A percentile compares a stretch with the other conserved stretches of the same genome.
Conservation (phyloP, 2,113 vertebrate species). For the Pycnonotus jocosus region DNA sequence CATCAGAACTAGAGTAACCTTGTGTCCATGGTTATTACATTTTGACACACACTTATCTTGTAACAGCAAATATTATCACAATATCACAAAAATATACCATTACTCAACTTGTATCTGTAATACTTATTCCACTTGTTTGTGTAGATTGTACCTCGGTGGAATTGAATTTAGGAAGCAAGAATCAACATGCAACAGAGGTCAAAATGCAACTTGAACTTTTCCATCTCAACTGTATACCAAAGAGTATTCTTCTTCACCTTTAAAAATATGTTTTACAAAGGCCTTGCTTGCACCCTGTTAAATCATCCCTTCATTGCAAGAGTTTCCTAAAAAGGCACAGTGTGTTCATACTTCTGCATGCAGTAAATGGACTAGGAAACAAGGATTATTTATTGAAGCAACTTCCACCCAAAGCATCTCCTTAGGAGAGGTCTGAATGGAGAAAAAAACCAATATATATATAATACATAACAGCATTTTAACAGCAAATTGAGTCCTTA, state of each 20-base stretch:
- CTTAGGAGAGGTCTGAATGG: conserved; percentile 64
- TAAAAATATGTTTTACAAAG: conserved; percentile 26
- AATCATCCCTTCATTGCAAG: conserved; percentile 15
- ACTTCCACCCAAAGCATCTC: conserved; percentile 50
- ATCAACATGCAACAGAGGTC: conserved; percentile 28
- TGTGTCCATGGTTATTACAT: background rate
- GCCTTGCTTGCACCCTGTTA: conserved; percentile 20
- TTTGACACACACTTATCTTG: conserved; percentile 2
- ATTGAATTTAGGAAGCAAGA: conserved; percentile 15
- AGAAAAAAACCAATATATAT: background rate
- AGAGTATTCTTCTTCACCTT: conserved; percentile 7
- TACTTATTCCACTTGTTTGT: background rate
- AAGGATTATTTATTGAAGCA: conserved; percentile 43
- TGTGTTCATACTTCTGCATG: conserved; percentile 69
- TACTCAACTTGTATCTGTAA: background rate
- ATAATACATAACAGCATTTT: conserved; percentile 56
- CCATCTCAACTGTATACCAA: background rate
- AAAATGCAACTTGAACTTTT: background rate
- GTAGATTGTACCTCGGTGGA: background rate
- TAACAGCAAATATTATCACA: conserved; percentile 39
- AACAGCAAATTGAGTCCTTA: conserved; percentile 68
- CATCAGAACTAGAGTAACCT: background rate
- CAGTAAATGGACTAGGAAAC: conserved; percentile 73
- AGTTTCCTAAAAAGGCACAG: conserved; percentile 71
- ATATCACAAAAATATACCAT: conserved; percentile 38